Conservation (phyloP, 1,140 invertebrate species). For the Drosophila takahashii region DNA sequence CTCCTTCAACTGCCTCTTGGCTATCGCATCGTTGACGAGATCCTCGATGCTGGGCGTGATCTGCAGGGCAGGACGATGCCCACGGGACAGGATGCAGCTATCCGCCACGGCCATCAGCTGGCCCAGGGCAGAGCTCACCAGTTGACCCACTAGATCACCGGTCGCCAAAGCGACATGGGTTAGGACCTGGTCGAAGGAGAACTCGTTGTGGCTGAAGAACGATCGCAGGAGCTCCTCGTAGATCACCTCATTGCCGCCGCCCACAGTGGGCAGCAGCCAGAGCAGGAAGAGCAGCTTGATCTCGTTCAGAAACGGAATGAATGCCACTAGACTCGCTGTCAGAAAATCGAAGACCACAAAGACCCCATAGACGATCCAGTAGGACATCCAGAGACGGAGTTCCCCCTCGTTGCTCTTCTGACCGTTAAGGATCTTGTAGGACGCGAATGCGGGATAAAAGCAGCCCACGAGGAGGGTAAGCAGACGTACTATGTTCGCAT, state of each 20-base stretch:
- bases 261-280: constrained; percentile 62
- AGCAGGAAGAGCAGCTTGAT: constrained; percentile 55
- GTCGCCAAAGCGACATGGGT: background rate
- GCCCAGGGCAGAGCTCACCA: constrained; percentile 14
- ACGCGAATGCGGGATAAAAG: constrained; percentile 84
- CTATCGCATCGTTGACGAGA: constrained; percentile 43
- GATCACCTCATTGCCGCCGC: constrained; percentile 49
- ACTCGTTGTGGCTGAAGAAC: constrained; percentile 51
- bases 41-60: constrained; percentile 44
- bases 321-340: constrained; percentile 13
- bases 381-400: constrained; percentile 89
- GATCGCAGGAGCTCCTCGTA: constrained; percentile 52
- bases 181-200: constrained; percentile 96
- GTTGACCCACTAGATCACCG: constrained; percentile 19
- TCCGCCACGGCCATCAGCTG: constrained; percentile 33
- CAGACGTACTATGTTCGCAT: constrained; percentile 23
- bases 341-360: constrained; percentile 41
- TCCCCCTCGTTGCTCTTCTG: constrained; percentile 96
- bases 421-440: constrained; percentile 87
- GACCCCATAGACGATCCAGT: constrained; percentile 69
- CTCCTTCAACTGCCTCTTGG: background rate
- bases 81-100: constrained; percentile 20
- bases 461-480: constrained; percentile 49
- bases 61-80: background rate
- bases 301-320: constrained; percentile 49